A percentile compares a stretch with the other conserved stretches of the same genome.
phyloP scores from a whole-genome alignment of 2,797 vertebrate species.

The Limosa lapponica region DNA sequence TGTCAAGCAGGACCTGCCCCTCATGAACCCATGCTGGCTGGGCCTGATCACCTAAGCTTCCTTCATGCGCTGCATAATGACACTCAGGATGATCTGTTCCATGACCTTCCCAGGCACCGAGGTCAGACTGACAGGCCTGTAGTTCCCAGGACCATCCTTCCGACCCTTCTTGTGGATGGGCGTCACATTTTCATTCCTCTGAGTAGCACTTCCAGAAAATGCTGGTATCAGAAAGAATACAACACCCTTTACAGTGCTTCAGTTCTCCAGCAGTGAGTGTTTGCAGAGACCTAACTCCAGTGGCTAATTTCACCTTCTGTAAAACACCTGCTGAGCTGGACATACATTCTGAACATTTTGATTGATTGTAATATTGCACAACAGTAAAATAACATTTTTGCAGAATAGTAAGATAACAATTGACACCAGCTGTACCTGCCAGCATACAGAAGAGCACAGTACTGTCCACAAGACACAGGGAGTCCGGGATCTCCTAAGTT shows the following conservation, averaged over 20 bases:
- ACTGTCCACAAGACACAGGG: background rate
- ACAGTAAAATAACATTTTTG: background rate
- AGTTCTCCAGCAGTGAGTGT: background rate
- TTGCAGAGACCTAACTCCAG: background rate
- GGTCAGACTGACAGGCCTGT: too few species aligned
- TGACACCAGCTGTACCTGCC: background rate
- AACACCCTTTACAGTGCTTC: background rate
- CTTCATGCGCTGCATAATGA: too few species aligned
- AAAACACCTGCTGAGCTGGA: background rate
- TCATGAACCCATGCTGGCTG: too few species aligned
- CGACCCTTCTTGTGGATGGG: too few species aligned
- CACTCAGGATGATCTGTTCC: too few species aligned
- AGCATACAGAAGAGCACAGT: background rate
- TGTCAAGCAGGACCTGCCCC: too few species aligned
- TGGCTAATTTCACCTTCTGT: background rate
- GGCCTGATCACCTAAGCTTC: too few species aligned
- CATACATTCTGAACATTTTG: background rate
- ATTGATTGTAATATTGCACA: background rate
- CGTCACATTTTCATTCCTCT: constrained; percentile 1
- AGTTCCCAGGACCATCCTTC: too few species aligned
- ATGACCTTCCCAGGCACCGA: too few species aligned
- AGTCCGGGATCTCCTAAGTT: background rate
- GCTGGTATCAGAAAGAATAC: background rate
- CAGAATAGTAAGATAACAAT: background rate
- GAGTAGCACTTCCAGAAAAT: constrained; percentile 23